Percentiles rank a stretch among this genome's conserved stretches.
These are phyloP conservation scores for Heliothis peltigera DNA, from an alignment of 2,888 invertebrate species.

Conservation along the genomic window DNA sequence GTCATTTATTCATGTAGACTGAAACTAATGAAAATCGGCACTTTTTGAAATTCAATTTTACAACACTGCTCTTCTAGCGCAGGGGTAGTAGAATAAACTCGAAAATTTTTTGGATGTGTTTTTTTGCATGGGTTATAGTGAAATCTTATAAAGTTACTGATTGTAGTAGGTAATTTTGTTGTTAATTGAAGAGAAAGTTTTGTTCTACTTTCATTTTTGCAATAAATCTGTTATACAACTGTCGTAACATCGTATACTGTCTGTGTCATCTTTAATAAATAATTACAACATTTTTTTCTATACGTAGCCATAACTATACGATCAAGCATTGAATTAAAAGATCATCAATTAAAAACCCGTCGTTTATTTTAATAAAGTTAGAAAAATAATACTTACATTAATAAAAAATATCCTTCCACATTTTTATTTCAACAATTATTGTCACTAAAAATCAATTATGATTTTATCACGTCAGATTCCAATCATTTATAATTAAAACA, in stretches of 20 bases:
- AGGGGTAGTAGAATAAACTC: too few relatives aligned
- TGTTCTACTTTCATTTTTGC: neutral
- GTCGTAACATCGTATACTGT: too few relatives aligned
- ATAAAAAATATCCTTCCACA: slow-evolving; percentile 32
- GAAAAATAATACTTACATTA: slow-evolving; percentile 41
- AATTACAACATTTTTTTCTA: neutral
- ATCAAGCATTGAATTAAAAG: neutral
- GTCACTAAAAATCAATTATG: slow-evolving; percentile 32
- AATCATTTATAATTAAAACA: slow-evolving; percentile 26
- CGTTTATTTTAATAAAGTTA: neutral
- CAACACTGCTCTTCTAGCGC: too few relatives aligned
- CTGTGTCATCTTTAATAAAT: neutral
- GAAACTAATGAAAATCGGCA: too few relatives aligned
- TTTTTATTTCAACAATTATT: slow-evolving; percentile 26
- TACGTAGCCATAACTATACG: neutral
- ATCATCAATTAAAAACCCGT: neutral
- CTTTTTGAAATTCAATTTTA: too few relatives aligned
- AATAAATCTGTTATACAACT: neutral
- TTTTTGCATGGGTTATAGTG: too few relatives aligned
- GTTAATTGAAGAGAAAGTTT: too few relatives aligned
- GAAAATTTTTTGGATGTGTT: too few relatives aligned
- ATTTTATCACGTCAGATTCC: slow-evolving; percentile 5
- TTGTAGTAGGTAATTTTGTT: too few relatives aligned
- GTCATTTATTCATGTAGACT: too few relatives aligned
- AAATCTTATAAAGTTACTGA: too few relatives aligned